phyloP scores from a whole-genome alignment of 1,140 invertebrate species.

The Amyelois transitella region DNA sequence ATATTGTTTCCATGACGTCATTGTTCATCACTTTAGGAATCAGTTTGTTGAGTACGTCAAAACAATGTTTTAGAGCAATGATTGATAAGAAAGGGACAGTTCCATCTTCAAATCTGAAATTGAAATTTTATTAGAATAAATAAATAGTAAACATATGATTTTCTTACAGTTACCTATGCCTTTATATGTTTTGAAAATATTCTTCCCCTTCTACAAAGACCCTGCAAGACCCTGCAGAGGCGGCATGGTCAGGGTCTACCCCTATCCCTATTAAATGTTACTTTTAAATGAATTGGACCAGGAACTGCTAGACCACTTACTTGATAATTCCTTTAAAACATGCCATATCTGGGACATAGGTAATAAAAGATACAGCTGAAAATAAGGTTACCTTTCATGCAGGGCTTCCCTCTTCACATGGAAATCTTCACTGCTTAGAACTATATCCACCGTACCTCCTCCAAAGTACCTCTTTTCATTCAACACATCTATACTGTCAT shows the following conservation, averaged over 20 bases:
- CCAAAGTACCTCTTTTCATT: slow-evolving; percentile 88
- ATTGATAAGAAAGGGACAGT: slow-evolving; percentile 93
- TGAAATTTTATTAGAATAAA: slow-evolving; percentile 8
- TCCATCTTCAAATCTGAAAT: slow-evolving; percentile 94
- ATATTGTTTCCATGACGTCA: slow-evolving; percentile 81
- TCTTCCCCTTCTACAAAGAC: no score
- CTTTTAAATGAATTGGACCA: no score
- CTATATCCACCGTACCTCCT: slow-evolving; percentile 92
- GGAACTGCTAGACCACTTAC: no score
- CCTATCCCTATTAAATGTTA: no score
- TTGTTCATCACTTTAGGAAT: slow-evolving; percentile 61
- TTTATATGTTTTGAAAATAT: no score
- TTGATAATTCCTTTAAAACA: neutral
- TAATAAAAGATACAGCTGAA: neutral
- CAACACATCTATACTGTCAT: slow-evolving; percentile 78
- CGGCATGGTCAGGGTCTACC: no score
- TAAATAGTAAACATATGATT: neutral
- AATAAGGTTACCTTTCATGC: slow-evolving; percentile 78
- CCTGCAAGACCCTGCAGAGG: no score
- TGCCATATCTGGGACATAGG: neutral
- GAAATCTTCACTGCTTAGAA: slow-evolving; percentile 80
- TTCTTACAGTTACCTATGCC: neutral
- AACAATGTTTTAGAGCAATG: slow-evolving; percentile 86
- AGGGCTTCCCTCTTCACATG: slow-evolving; percentile 80
- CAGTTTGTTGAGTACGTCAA: slow-evolving; percentile 80